Conservation (phyloP, 2,888 invertebrate genomes). For the Lepidonotus clava region DNA sequence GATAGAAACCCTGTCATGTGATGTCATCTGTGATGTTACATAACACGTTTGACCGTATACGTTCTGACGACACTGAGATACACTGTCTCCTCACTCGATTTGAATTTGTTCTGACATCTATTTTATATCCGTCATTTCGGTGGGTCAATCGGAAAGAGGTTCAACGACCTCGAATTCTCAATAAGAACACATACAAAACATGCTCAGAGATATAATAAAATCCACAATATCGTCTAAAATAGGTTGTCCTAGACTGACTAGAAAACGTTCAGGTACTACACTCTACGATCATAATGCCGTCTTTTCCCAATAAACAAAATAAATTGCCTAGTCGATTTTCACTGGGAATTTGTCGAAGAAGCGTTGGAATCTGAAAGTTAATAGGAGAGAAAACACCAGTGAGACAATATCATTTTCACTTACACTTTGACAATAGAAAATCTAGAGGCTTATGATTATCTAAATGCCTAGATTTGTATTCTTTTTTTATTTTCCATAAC, state of each 20-base stretch:
- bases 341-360: slow-evolving; percentile 45
- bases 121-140: not conserved
- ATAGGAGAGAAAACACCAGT: not conserved
- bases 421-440: not conserved
- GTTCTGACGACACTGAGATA: too few species aligned
- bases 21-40: not conserved
- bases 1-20: not conserved
- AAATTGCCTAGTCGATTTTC: slow-evolving; percentile 30
- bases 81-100: not conserved
- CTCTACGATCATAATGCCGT: not conserved
- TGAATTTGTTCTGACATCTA: not conserved
- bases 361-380: slow-evolving; percentile 36
- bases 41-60: not conserved
- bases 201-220: not conserved
- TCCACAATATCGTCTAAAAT: not conserved
- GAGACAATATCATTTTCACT: not conserved
- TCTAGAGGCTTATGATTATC: not conserved
- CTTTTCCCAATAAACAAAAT: not conserved
- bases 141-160: not conserved
- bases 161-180: not conserved
- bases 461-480: not conserved
- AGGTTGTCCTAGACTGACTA: not conserved
- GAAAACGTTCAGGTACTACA: not conserved
- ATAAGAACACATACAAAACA: not conserved
- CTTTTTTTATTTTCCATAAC: too few species aligned